Evolutionary conservation across 2,797 vertebrate genomes (phyloP).

Genomic region (Urophycis tenuis): DNA sequence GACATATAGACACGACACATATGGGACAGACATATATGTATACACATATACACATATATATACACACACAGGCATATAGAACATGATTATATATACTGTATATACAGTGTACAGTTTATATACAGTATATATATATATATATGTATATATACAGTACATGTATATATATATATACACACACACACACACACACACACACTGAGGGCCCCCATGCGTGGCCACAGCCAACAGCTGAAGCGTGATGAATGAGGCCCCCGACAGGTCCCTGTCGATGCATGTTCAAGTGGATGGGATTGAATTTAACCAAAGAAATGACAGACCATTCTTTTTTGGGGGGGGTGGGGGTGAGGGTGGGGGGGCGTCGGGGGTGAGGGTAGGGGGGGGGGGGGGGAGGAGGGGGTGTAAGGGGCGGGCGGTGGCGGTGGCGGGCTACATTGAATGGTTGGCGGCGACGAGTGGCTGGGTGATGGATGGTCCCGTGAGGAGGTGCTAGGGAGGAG

Average conservation of each 20-base stretch:
- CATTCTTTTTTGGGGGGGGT: conserved; percentile 68
- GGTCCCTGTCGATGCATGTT: conserved; percentile 77
- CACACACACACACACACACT: conserved; percentile 60
- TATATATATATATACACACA: conserved; percentile 55
- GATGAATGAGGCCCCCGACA: conserved; percentile 71
- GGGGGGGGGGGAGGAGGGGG: too few species aligned
- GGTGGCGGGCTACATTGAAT: conserved; percentile 60
- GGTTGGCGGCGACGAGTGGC: conserved; percentile 61
- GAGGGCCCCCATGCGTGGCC: conserved; percentile 50
- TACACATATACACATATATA: conserved; percentile 21
- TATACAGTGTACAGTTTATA: too few species aligned
- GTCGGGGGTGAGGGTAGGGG: background rate
- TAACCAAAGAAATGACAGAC: conserved; percentile 79
- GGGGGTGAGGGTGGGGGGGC: conserved; percentile 2
- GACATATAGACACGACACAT: conserved; percentile 54
- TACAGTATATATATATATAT: background rate
- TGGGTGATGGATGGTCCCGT: conserved; percentile 67
- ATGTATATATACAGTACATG: background rate
- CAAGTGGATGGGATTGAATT: conserved; percentile 77
- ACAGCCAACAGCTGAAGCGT: conserved; percentile 65
- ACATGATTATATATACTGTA: too few species aligned
- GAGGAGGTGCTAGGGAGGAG: conserved; percentile 53
- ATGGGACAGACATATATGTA: conserved; percentile 43
- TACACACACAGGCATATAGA: background rate
- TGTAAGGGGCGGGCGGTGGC: background rate